Base-by-base conservation (phyloP, 2,888 invertebrate genomes). In the Agriopis aurantiaria region DNA sequence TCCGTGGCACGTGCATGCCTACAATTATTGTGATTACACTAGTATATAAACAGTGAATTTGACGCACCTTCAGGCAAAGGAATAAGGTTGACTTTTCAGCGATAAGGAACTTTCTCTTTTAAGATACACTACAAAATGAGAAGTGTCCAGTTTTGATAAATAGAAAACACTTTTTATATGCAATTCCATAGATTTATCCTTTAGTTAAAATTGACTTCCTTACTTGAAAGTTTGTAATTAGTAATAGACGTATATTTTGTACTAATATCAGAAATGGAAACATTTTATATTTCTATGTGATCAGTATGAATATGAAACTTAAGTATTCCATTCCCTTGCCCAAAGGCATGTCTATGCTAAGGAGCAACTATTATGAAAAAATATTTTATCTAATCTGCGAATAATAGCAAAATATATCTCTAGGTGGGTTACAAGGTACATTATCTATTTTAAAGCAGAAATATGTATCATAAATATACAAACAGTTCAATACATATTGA, bases 361-460 rank as follows among this genome's bases (percentile, higher is more conserved):
- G 89, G 87, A 91, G 89, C 91, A 88, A 88, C 91, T 90, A 73
- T 82, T 78, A 85, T 92, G 90, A 91, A 93, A 93, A 93, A 92
- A 92, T 92, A 92, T 88, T 85, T 88, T 77, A 81, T 88, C 88
- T 91, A 91, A 89, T 89, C 85, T 89, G 92, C 90, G 87, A 90
- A 91, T 86, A 84, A 88, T 89, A 85, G 87, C 88, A 90, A 88
- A 87, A 88, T 91, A 71, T 86, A 83, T 85, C 82, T 85, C 90
- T 92, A 92, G 85, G 90, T 91, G 91, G 90, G 85, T 82, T 83
- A 87, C 81, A 88, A 86, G 70, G 63, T 85, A 82, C 72, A 58
- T 69, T 74, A 73, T 65, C 62, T 71, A 71, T 73, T 80, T 82
- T 82, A 81, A 88, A 88, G 89, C 88, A 84, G 85, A 86, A 85